Conservation (phyloP, 2,113 vertebrate species). For the Merops nubicus region DNA sequence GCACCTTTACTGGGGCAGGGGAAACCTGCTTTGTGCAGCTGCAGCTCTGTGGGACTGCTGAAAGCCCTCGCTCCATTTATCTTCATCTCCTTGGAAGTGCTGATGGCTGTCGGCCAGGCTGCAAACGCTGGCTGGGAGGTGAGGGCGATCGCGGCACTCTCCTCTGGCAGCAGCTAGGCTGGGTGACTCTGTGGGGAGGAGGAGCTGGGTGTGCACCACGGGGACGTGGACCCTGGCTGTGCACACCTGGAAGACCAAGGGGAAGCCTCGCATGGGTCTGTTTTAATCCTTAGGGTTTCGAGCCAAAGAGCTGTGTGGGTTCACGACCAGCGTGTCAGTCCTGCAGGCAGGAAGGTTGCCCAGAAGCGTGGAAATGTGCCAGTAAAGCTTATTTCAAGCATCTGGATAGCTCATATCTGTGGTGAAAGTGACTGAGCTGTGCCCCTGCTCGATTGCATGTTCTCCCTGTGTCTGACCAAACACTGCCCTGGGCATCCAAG, state of each 20-base stretch:
- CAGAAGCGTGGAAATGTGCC: not conserved
- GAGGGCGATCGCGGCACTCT: accelerated
- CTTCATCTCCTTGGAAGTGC: not conserved
- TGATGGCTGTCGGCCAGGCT: not conserved
- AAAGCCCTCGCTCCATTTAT: not conserved
- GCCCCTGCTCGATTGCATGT: accelerated
- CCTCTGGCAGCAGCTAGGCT: not conserved
- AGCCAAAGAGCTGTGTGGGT: not conserved
- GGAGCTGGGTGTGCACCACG: not conserved
- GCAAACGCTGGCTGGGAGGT: not conserved
- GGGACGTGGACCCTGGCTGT: not conserved
- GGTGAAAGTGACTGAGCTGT: not conserved
- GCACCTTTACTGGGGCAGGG: not conserved
- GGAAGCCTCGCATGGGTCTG: not conserved
- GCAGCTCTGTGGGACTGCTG: not conserved
- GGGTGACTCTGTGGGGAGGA: not conserved
- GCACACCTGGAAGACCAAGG: accelerated
- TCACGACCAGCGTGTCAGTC: accelerated
- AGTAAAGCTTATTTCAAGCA: not conserved
- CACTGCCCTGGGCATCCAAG: not conserved
- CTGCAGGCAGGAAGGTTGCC: not conserved
- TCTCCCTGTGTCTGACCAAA: not conserved
- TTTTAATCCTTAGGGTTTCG: not conserved
- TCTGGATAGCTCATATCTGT: not conserved
- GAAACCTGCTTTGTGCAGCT: not conserved